Conservation (phyloP, 2,888 invertebrate genomes). For the Limnephilus auricula region DNA sequence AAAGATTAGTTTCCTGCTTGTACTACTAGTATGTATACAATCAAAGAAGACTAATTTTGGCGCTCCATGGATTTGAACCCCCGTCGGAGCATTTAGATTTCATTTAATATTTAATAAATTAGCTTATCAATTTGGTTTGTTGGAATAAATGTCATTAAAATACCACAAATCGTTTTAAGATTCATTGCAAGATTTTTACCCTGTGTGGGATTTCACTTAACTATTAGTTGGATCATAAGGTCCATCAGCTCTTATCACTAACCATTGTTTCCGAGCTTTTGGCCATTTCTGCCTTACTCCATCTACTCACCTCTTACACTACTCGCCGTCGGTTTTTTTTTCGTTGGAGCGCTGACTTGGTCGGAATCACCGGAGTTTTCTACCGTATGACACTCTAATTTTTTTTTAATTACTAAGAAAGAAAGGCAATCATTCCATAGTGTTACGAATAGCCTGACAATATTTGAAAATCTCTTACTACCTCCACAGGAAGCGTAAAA, state of each 20-base stretch:
- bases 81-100: background rate
- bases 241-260: background rate
- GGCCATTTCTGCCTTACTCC: too few species aligned
- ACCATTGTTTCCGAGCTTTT: background rate
- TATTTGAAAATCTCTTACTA: too few species aligned
- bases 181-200: background rate
- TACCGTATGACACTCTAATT: too few species aligned
- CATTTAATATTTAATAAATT: background rate
- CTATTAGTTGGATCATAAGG: background rate
- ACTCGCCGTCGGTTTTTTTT: too few species aligned
- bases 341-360: too few species aligned
- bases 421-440: too few species aligned
- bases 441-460: too few species aligned
- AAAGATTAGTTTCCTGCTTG: too few species aligned
- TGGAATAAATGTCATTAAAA: background rate
- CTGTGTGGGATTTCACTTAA: background rate
- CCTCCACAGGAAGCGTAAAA: too few species aligned
- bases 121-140: background rate
- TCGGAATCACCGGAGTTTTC: too few species aligned
- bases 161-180: background rate
- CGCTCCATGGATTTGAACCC: background rate
- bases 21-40: background rate
- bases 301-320: too few species aligned
- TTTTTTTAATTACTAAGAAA: too few species aligned
- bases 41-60: background rate